Conservation (phyloP, 2,797 vertebrate species). For the Euphonia xanthogaster region DNA sequence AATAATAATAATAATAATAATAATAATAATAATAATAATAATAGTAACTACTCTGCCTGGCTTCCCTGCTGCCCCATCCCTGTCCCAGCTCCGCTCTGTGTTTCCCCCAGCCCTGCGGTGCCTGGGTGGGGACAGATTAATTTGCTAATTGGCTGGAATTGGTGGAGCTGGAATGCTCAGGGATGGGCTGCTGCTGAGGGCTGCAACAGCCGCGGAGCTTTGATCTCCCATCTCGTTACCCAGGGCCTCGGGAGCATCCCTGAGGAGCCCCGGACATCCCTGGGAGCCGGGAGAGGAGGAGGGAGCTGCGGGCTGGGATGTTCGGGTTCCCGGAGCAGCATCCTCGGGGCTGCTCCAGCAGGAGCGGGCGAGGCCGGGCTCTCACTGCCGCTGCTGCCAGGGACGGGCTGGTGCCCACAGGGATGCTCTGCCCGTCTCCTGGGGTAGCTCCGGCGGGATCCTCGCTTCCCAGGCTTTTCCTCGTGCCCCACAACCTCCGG, state of each 20-base stretch:
- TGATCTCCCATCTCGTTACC: background rate
- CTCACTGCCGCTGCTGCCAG: background rate
- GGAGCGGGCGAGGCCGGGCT: accelerated
- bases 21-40: accelerated
- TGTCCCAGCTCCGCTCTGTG: accelerated
- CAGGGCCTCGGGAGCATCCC: background rate
- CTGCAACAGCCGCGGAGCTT: background rate
- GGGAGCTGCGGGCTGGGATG: background rate
- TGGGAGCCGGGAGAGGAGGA: accelerated
- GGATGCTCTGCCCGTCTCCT: conserved; percentile 1
- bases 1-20: background rate
- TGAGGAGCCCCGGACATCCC: accelerated
- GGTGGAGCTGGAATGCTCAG: background rate
- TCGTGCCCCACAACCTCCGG: background rate
- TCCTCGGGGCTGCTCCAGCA: background rate
- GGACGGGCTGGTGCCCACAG: background rate
- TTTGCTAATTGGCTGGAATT: background rate
- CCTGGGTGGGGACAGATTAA: background rate
- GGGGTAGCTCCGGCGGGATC: background rate
- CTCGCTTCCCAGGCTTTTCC: background rate
- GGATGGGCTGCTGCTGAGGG: background rate
- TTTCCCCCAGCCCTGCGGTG: background rate
- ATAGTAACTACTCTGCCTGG: accelerated
- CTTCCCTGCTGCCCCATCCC: background rate
- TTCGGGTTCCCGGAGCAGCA: accelerated